phyloP scores from a whole-genome alignment of 2,797 vertebrate species.

The Menidia menidia region DNA sequence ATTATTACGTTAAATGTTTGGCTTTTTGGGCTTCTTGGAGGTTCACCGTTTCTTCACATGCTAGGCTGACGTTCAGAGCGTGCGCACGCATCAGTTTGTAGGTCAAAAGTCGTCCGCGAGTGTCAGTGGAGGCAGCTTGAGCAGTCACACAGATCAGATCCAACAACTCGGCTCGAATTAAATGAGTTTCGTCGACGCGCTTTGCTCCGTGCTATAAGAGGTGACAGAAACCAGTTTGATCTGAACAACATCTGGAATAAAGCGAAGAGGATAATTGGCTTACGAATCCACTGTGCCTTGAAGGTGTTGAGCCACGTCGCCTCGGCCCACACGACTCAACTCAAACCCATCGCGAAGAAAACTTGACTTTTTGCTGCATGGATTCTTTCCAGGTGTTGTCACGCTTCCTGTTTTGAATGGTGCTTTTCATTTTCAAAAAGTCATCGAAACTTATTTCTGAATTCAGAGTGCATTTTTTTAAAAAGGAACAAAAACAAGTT shows the following conservation, averaged over 20 bases:
- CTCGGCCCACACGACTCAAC: slow-evolving; percentile 47
- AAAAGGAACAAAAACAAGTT: neutral
- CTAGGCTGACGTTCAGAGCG: slow-evolving; percentile 1
- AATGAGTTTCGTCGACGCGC: slow-evolving; percentile 9
- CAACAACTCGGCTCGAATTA: neutral
- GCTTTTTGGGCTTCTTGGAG: slow-evolving; percentile 32
- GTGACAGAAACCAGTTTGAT: slow-evolving; percentile 26
- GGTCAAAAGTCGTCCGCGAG: slow-evolving; percentile 3
- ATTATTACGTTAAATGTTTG: slow-evolving; percentile 25
- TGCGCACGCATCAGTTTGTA: slow-evolving; percentile 31
- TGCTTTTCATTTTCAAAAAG: slow-evolving; percentile 33
- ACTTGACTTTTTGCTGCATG: slow-evolving; percentile 45
- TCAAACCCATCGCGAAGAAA: slow-evolving; percentile 20
- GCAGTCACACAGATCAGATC: neutral
- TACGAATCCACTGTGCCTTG: slow-evolving; percentile 70
- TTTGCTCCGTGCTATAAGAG: slow-evolving; percentile 4
- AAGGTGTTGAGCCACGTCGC: slow-evolving; percentile 70
- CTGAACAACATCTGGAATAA: slow-evolving; percentile 29
- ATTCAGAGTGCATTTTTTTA: slow-evolving; percentile 1
- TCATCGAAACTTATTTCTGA: slow-evolving; percentile 3
- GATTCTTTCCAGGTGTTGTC: slow-evolving; percentile 38
- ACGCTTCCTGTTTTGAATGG: slow-evolving; percentile 34
- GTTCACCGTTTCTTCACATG: slow-evolving; percentile 16
- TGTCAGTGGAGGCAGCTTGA: slow-evolving; percentile 12
- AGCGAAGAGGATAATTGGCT: slow-evolving; percentile 59